These are phyloP conservation scores for Zootoca vivipara DNA, from an alignment of 2,113 vertebrate species.

Conservation along the genomic window DNA sequence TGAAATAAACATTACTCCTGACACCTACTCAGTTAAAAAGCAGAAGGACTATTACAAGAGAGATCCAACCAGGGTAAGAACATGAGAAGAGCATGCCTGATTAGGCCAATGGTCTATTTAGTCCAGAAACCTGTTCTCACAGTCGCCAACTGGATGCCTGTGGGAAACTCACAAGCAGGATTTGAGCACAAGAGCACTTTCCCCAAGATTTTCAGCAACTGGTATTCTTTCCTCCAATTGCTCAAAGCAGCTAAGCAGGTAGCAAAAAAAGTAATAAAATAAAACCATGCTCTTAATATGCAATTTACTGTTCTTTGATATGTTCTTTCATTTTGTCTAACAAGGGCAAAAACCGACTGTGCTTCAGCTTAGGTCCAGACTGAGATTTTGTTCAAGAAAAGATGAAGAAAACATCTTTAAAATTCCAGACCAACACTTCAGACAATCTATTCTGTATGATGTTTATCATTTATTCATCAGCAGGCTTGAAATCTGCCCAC, in stretches of 20 bases:
- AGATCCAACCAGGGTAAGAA: background rate
- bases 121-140: too few species aligned
- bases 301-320: background rate
- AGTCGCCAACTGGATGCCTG: too few species aligned
- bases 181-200: too few species aligned
- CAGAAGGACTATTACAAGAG: background rate
- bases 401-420: background rate
- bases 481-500: background rate
- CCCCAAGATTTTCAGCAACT: too few species aligned
- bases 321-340: background rate
- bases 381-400: background rate
- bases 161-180: too few species aligned
- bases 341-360: background rate
- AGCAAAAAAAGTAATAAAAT: too few species aligned
- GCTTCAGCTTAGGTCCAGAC: background rate
- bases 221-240: background rate
- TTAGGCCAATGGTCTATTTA: too few species aligned
- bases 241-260: background rate
- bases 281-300: background rate
- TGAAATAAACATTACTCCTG: background rate
- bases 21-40: background rate
- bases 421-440: background rate
- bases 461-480: background rate
- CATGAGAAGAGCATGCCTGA: too few species aligned
- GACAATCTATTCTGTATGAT: accelerated